A percentile compares a stretch with the other conserved stretches of the same genome.
Evolutionary conservation across 2,888 invertebrate species (phyloP).

Genomic region (Xylota sylvarum): DNA sequence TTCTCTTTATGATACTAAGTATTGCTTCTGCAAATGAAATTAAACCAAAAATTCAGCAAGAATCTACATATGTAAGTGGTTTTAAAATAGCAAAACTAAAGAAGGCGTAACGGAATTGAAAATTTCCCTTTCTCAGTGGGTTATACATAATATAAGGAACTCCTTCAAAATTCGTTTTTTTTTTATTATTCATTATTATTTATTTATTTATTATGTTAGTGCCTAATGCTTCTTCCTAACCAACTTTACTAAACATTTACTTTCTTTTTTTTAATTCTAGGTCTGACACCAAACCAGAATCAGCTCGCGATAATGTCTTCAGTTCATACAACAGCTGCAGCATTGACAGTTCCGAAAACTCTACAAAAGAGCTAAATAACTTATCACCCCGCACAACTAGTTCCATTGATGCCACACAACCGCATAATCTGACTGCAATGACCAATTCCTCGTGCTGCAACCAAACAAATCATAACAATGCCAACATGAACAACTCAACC

Average conservation of each 20-base stretch:
- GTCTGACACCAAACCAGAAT: slow-evolving; percentile 82
- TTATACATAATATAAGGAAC: neutral
- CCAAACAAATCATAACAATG: slow-evolving; percentile 60
- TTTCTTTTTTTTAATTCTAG: slow-evolving; percentile 78
- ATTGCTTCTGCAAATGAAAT: too few species aligned
- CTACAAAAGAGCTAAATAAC: slow-evolving; percentile 46
- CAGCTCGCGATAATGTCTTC: slow-evolving; percentile 84
- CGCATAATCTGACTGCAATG: slow-evolving; percentile 73
- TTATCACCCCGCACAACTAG: slow-evolving; percentile 44
- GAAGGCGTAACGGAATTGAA: too few species aligned
- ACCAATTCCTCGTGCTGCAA: slow-evolving; percentile 66
- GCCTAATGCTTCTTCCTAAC: neutral
- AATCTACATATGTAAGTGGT: too few species aligned
- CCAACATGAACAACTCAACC: slow-evolving; percentile 39
- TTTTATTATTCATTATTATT: too few species aligned
- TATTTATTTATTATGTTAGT: too few species aligned
- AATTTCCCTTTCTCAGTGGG: too few species aligned
- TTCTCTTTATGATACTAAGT: too few species aligned
- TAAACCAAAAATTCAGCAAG: too few species aligned
- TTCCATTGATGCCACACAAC: slow-evolving; percentile 72
- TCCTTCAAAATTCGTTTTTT: slow-evolving; percentile 5
- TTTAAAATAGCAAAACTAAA: too few species aligned
- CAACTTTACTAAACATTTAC: neutral
- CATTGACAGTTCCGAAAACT: slow-evolving; percentile 79
- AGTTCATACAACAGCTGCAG: slow-evolving; percentile 81